These are phyloP conservation scores for Cinclus cinclus DNA, from an alignment of 2,113 vertebrate species.

Conservation along the genomic window DNA sequence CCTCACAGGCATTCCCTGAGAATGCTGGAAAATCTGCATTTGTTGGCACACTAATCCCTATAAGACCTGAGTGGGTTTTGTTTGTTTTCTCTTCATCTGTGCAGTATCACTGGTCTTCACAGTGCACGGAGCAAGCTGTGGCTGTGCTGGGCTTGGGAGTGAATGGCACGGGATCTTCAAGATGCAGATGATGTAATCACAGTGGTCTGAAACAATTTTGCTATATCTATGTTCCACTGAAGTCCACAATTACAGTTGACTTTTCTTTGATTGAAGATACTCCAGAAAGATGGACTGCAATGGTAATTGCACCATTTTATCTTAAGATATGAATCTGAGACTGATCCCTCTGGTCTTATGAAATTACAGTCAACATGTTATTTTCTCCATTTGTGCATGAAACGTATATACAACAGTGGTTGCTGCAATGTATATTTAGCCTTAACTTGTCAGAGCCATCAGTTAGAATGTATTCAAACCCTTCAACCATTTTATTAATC, in stretches of 20 bases:
- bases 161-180: background rate
- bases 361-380: conserved; percentile 70
- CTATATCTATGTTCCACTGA: conserved; percentile 58
- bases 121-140: background rate
- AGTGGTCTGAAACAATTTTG: conserved; percentile 65
- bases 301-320: conserved; percentile 66
- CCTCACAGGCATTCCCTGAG: background rate
- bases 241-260: conserved; percentile 74
- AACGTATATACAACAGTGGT: conserved; percentile 55
- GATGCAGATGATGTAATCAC: conserved; percentile 70
- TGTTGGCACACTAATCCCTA: background rate
- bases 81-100: conserved; percentile 42
- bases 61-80: background rate
- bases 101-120: background rate
- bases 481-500: conserved; percentile 43
- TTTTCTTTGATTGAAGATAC: conserved; percentile 72
- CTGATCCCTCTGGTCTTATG: conserved; percentile 63
- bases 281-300: conserved; percentile 74
- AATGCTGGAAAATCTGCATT: background rate
- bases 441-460: conserved; percentile 53
- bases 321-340: conserved; percentile 64
- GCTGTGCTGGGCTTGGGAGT: background rate
- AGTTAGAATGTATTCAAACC: background rate
- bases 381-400: conserved; percentile 68
- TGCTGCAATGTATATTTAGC: conserved; percentile 23